phyloP scores from a whole-genome alignment of 2,888 invertebrate species.

The Serripes groenlandicus region DNA sequence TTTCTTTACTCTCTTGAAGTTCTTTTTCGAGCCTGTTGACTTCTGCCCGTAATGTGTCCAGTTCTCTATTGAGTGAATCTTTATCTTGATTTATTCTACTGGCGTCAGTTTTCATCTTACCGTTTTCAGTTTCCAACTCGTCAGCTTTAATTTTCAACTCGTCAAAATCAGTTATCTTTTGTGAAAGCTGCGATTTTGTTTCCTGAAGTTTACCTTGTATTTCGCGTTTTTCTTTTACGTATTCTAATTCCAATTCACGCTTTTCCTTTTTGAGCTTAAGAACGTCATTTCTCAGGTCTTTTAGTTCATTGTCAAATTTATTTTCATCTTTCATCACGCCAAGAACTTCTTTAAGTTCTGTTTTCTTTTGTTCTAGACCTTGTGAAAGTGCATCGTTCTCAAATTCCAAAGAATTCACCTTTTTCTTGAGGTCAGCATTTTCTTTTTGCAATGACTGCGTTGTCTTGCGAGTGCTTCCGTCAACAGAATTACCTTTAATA shows the following conservation, averaged over 20 bases:
- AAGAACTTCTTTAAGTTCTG: constrained; percentile 66
- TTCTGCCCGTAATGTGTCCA: constrained; percentile 52
- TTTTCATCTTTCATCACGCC: constrained; percentile 72
- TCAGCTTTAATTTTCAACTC: constrained; percentile 62
- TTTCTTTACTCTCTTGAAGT: constrained; percentile 60
- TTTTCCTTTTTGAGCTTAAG: constrained; percentile 61
- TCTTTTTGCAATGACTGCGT: constrained; percentile 61
- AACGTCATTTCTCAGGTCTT: constrained; percentile 59
- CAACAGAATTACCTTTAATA: no score
- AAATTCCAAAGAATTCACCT: constrained; percentile 63
- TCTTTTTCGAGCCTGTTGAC: constrained; percentile 59
- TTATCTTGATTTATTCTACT: constrained; percentile 24
- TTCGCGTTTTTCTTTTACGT: constrained; percentile 59
- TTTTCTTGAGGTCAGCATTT: constrained; percentile 56
- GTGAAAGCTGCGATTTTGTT: constrained; percentile 34
- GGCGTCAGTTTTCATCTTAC: constrained; percentile 40
- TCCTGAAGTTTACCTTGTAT: constrained; percentile 53
- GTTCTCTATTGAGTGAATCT: constrained; percentile 54
- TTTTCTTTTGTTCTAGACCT: constrained; percentile 66
- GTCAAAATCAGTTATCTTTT: constrained; percentile 28
- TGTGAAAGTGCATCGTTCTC: constrained; percentile 70
- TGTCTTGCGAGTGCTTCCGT: constrained; percentile 60
- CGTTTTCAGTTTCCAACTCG: constrained; percentile 58
- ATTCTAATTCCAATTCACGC: constrained; percentile 56
- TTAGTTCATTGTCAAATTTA: constrained; percentile 70